Percentiles rank a stretch among this genome's conserved stretches.
phyloP scores from a whole-genome alignment of 2,888 invertebrate genomes.

The Mycogona germanica region DNA sequence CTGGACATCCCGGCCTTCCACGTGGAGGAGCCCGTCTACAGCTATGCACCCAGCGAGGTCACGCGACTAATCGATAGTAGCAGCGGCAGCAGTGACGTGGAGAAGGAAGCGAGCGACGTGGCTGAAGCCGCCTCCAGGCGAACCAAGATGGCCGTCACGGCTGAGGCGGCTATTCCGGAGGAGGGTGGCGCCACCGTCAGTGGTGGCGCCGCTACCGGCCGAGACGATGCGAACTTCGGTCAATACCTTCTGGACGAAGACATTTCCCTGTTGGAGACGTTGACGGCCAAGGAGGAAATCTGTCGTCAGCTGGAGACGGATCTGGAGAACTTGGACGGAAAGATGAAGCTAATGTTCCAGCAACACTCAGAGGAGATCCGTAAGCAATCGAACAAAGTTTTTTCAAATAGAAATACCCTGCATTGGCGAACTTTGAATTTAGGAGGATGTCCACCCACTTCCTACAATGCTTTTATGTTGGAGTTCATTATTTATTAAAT shows the following conservation, averaged over 20 bases:
- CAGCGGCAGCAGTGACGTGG: conserved; percentile 35
- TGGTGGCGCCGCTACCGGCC: background rate
- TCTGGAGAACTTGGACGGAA: conserved; percentile 31
- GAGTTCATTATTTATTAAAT: background rate
- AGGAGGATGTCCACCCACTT: too few relatives aligned
- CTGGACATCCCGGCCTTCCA: conserved; percentile 48
- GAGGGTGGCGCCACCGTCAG: background rate
- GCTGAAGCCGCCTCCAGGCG: conserved; percentile 30
- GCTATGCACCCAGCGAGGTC: conserved; percentile 50
- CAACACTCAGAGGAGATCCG: conserved; percentile 10
- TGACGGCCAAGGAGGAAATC: conserved; percentile 38
- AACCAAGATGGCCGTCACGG: conserved; percentile 25
- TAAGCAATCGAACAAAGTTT: too few relatives aligned
- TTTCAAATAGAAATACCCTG: too few relatives aligned
- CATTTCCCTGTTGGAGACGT: conserved; percentile 35
- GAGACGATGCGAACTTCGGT: background rate
- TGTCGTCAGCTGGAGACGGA: conserved; percentile 34
- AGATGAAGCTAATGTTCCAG: conserved; percentile 9
- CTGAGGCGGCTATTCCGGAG: background rate
- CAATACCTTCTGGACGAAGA: conserved; percentile 38
- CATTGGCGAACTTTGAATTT: too few relatives aligned
- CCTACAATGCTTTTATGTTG: background rate
- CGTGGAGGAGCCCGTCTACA: conserved; percentile 58
- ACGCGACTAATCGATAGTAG: conserved; percentile 30
- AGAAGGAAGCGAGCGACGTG: background rate